phyloP scores from a whole-genome alignment of 2,113 vertebrate genomes.

The Macrotus californicus region DNA sequence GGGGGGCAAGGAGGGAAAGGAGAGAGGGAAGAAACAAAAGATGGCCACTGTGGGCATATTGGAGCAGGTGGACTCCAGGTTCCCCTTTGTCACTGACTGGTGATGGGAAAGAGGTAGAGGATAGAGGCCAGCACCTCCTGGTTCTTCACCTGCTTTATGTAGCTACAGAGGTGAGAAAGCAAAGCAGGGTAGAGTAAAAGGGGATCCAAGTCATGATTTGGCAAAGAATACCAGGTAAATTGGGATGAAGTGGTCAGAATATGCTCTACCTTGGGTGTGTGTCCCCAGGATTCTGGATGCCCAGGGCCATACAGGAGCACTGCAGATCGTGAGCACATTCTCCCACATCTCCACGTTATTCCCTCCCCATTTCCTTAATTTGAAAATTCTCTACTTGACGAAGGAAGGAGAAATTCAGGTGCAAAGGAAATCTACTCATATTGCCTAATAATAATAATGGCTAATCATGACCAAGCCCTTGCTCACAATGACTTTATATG shows the following conservation, averaged over 20 bases:
- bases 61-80: background rate
- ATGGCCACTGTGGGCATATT: background rate
- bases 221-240: background rate
- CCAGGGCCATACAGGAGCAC: background rate
- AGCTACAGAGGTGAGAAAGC: background rate
- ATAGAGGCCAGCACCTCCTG: background rate
- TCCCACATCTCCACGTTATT: background rate
- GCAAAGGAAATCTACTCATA: background rate
- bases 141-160: background rate
- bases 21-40: background rate
- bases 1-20: background rate
- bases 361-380: background rate
- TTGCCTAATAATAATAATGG: background rate
- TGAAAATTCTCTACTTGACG: background rate
- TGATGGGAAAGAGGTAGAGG: background rate
- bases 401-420: background rate
- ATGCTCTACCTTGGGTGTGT: background rate
- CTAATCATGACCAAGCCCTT: background rate
- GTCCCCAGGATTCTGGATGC: background rate
- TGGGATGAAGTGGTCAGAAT: background rate
- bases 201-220: no score
- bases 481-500: background rate
- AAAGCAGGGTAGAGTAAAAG: background rate
- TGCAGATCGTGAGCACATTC: background rate
- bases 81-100: background rate